Evolutionary conservation across 2,797 vertebrate species (phyloP), one percentile per base, ranked within the genome.

Genomic region (Morus bassanus): DNA sequence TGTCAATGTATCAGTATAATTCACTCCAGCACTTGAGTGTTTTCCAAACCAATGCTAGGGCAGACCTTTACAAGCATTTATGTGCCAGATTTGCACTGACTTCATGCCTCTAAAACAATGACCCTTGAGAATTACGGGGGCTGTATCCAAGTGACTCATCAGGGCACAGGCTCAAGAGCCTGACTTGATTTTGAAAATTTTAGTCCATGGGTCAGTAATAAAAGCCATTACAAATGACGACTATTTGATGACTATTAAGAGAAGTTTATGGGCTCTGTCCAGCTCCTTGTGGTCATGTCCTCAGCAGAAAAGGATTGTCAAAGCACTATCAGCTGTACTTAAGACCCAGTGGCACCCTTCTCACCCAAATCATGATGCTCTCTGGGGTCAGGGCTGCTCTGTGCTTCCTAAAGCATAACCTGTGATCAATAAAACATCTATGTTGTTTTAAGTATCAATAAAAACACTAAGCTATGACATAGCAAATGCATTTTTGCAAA

Each of bases 11-110:
- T 33, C 54, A 8, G 45, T 3, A 3, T 22, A 78, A 87, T 82
- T 78, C 86, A 63, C 88, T 90, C 65, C 85, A 78, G 73, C 83
- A 17, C 80, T 43, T 0, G 2, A 73, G 43, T 10, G 28, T 37
- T 89, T 91, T 73, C 4, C 3, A 65, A 86, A 17, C 7, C 0
- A 0, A 23, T 7, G 41, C 22, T 37, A 33, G 64, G 45, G n/a
- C 68, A 95, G 68, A 74, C 17, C 60, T 89, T 75, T 30, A 21
- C 41, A 65, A 43, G 57, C n/a, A 6, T 48, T 79, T 70, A 30
- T 10, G 59, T 35, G 59, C 60, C 72, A 45, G 63, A 25, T 37
- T 70, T 73, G 15, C 30, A 14, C 60, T 41, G 64, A 37, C 60
- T 60, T 80, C 56, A 39, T 86, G 56, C 56, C 68, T 91, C 56